phyloP scores from a whole-genome alignment of 2,113 vertebrate species.

The Rynchops niger region DNA sequence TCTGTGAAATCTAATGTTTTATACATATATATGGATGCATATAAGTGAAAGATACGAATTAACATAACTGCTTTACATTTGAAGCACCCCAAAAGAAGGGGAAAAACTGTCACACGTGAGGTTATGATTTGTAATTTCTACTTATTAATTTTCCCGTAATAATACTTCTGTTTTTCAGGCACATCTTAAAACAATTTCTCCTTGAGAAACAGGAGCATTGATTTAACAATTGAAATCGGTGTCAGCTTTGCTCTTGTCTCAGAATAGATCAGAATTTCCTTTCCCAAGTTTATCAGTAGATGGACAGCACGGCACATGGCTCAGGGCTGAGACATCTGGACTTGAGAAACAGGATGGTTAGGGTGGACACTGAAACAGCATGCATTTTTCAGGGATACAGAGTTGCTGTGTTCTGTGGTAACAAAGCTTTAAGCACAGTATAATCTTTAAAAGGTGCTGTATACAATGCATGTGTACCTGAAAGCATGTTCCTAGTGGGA shows the following conservation, averaged over 20 bases:
- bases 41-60: not conserved
- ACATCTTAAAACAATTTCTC: not conserved
- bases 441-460: not conserved
- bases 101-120: not conserved
- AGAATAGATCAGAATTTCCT: not conserved
- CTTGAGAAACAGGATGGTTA: not conserved
- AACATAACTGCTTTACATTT: not conserved
- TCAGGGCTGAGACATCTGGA: not conserved
- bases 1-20: not conserved
- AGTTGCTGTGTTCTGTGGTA: not conserved
- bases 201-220: not conserved
- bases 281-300: not conserved
- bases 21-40: not conserved
- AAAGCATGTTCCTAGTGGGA: not conserved
- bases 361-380: not conserved
- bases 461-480: fast-evolving
- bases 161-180: not conserved
- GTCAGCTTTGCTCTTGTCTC: not conserved
- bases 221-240: not conserved
- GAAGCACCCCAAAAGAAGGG: not conserved
- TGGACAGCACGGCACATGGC: not conserved
- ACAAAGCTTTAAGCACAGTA: not conserved
- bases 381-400: not conserved
- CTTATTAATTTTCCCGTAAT: not conserved
- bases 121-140: not conserved